phyloP scores from a whole-genome alignment of 1,140 invertebrate genomes.

The Xylocopa sonorina region DNA sequence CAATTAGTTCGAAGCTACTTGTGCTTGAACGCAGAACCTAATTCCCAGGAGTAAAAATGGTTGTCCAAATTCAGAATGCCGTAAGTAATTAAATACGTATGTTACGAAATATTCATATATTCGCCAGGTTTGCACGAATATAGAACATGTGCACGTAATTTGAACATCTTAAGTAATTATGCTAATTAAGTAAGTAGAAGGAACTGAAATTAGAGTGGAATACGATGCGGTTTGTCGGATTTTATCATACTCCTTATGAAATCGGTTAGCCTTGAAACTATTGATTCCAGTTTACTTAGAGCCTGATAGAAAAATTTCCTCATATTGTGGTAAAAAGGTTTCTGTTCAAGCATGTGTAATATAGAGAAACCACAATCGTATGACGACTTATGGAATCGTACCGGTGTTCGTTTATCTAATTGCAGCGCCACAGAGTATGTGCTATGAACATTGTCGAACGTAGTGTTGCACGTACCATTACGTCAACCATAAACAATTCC shows the following conservation, averaged over 20 bases:
- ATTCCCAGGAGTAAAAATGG: slow-evolving; percentile 33
- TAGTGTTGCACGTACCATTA: slow-evolving; percentile 28
- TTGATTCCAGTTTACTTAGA: background rate
- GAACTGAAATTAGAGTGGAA: background rate
- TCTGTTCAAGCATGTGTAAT: background rate
- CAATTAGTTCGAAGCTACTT: background rate
- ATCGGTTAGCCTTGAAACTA: slow-evolving; percentile 29
- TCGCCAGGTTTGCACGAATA: background rate
- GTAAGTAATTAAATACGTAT: slow-evolving; percentile 42
- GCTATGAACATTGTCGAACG: background rate
- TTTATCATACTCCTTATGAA: background rate
- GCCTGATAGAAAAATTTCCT: background rate
- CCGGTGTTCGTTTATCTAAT: background rate
- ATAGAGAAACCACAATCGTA: background rate
- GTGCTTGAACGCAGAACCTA: background rate
- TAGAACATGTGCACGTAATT: background rate
- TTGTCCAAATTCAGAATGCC: slow-evolving; percentile 26
- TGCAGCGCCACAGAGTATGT: background rate
- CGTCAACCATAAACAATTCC: slow-evolving; percentile 50
- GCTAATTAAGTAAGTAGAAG: slow-evolving; percentile 26
- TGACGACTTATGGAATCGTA: background rate
- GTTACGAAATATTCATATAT: background rate
- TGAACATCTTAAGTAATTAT: background rate
- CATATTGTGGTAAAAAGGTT: background rate
- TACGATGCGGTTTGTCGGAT: background rate